Evolutionary conservation across 1,140 invertebrate species (phyloP), one percentile per base, ranked within the genome.

Genomic region (Latrodectus geometricus): DNA sequence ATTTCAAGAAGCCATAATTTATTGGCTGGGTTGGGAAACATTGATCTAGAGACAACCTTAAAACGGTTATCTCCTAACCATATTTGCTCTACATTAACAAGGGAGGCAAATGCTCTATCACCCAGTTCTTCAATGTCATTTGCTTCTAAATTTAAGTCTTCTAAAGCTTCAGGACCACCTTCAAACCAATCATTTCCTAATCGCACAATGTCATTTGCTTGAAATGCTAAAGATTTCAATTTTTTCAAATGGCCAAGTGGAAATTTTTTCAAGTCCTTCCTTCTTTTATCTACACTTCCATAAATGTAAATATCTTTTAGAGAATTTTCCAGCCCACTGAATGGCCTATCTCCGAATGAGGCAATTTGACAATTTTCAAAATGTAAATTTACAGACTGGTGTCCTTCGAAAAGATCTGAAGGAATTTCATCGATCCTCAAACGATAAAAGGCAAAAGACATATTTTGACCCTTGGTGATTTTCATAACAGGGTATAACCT

Each of bases 91-190:
- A 86, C 20, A 50, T 86, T 86, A 12, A 20, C 52, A n/a, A 86
- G 68, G n/a, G 74, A 69, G 56, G 65, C 75, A 78, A 86, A 86
- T 17, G 83, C 83, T 20, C 15, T 77, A 49, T 86, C 83, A 20
- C 83, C 83, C 9, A 86, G 66, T 48, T 86, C 75, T 78, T 86
- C 83, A 35, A 86, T 86, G 12, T 86, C 83, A 72, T 86, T 86
- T 17, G 83, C 83, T 21, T 86, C 65, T 52, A 86, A 78, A 17
- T 54, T 70, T n/a, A 86, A 54, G 5, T 72, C 48, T 61, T 78
- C 21, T 49, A 86, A 49, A 56, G 21, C 11, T 70, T 23, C 54
- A 8, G 83, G 83, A 14, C 83, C 83, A 8, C 52, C 83, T 48
- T 49, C 54, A 49, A 86, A 86, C 83, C 83, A 86, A 21, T 86